Conservation (phyloP, 64 coral and sea anemone species). For the Stichodactyla helianthus region DNA sequence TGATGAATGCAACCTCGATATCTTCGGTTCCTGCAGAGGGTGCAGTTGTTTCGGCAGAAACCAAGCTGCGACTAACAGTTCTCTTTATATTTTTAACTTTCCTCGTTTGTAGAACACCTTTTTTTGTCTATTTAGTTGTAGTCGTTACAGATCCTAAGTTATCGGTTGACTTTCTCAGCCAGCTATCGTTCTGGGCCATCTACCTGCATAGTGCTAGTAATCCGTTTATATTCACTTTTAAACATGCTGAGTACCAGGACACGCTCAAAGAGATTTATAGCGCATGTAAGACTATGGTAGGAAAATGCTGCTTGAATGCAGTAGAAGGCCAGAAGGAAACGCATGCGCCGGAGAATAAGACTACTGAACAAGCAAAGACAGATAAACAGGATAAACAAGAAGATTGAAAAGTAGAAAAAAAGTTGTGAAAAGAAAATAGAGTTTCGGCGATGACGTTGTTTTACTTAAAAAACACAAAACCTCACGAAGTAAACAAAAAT, state of each 20-base stretch:
- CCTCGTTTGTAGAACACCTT: conserved; percentile 79
- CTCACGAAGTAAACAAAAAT: too few species aligned
- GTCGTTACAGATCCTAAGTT: conserved; percentile 34
- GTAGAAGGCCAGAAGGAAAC: not conserved
- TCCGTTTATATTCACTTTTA: conserved; percentile 91
- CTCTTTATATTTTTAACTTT: conserved; percentile 62
- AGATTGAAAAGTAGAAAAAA: not conserved
- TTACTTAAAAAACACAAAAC: too few species aligned
- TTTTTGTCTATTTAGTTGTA: conserved; percentile 75
- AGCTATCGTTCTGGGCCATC: conserved; percentile 92
- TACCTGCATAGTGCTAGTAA: conserved; percentile 91
- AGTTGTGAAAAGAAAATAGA: too few species aligned
- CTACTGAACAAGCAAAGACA: not conserved
- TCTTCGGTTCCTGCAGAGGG: conserved; percentile 34
- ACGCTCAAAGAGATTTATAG: conserved; percentile 67
- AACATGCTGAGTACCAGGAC: conserved; percentile 73
- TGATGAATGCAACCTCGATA: conserved; percentile 38
- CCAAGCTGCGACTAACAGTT: conserved; percentile 55
- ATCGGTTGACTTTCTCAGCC: conserved; percentile 67
- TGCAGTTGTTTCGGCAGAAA: conserved; percentile 36
- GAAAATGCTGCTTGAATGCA: not conserved
- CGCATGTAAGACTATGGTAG: conserved; percentile 26
- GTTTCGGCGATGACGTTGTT: too few species aligned
- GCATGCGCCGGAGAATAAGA: not conserved
- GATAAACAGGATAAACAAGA: not conserved